Percentiles rank a stretch among this genome's conserved stretches.
Evolutionary conservation across 2,888 invertebrate species (phyloP).

Genomic region (Scaptomyza flava): DNA sequence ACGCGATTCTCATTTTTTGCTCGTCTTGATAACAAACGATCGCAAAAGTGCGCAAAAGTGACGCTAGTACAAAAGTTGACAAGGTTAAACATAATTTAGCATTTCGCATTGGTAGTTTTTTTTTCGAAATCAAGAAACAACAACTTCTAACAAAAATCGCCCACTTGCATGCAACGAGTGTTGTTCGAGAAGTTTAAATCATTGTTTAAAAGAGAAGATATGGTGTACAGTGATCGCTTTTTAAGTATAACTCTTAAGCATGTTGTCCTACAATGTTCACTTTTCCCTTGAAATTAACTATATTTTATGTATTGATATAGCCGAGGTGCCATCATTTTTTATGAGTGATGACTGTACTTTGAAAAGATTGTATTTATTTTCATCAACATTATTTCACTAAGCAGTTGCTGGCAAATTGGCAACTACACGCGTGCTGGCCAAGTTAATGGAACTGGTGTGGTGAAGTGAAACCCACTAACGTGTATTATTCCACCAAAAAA

Average conservation of each 20-base stretch:
- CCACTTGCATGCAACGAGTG: constrained; percentile 40
- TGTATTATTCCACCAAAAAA: constrained; percentile 14
- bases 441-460: constrained; percentile 53
- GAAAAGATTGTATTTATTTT: constrained; percentile 25
- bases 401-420: constrained; percentile 65
- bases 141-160: background rate
- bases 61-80: constrained; percentile 3
- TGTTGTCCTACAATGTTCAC: too few relatives aligned
- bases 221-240: background rate
- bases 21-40: background rate
- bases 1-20: constrained; percentile 13
- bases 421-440: constrained; percentile 65
- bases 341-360: background rate
- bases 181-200: constrained; percentile 2
- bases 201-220: background rate
- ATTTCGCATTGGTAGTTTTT: constrained; percentile 7
- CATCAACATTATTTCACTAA: constrained; percentile 66
- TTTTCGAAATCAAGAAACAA: constrained; percentile 22
- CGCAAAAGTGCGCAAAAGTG: background rate
- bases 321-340: background rate
- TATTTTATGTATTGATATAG: too few relatives aligned
- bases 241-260: background rate
- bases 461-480: constrained; percentile 68
- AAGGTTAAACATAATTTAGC: constrained; percentile 36
- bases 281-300: too few relatives aligned